Base-by-base conservation (phyloP, 2,888 invertebrate genomes). In the Linnaemya tessellans region DNA sequence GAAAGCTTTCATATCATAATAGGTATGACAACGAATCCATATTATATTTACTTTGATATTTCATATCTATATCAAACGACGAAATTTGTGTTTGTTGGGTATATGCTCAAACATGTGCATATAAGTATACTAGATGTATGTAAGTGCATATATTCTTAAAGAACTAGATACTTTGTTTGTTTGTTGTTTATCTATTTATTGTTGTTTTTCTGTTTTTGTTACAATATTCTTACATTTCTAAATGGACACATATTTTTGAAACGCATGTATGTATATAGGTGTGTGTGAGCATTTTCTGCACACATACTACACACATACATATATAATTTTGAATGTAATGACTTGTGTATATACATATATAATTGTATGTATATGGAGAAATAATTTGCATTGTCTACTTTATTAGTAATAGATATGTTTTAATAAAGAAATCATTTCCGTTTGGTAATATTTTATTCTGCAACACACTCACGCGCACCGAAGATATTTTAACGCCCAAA, bases 401-500 rank as follows among this genome's bases (percentile, higher is more conserved):
- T 67, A 20, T 54, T 46, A 43, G n/a, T 62, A 60, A 60, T 25
- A 35, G 30, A 18, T 73, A 7, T 49, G n/a, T n/a, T 62, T 54
- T 35, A n/a, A 15, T 25, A 65, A 4, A 43, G 38, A 35, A 35
- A 38, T 3, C 30, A 30, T 54, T 22, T 41, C 4, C 18, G 9
- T 67, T 30, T 43, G 1, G 3, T 18, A 46, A 49, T 25, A 43
- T 62, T 60, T 18, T 20, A 25, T 58, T 35, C 4, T 38, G 15
- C 7, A 20, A 8, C 35, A 60, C 20, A 49, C 56, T 51, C 58
- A 77, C 22, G 35, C 7, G 3, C 46, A 58, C 11, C 38, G 5
- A 18, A 51, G 41, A 64, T 71, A 35, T 35, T 60, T 22, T 35
- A 35, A 85, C 75, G 84, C 84, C 84, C 79, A 74, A 85, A 58